phyloP scores from a whole-genome alignment of 2,113 vertebrate species.

The Ailurus styani region DNA sequence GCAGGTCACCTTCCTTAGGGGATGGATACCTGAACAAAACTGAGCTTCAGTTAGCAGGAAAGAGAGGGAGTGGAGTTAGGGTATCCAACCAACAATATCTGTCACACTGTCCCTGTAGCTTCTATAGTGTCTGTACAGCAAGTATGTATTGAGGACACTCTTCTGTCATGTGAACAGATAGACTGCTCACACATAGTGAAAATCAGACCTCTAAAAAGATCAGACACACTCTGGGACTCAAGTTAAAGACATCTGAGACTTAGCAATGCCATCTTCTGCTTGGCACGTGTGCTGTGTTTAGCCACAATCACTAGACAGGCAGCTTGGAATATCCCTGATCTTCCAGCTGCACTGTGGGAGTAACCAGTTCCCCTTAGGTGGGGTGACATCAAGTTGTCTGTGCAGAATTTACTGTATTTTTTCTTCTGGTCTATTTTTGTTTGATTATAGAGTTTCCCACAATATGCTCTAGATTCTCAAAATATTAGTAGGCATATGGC shows the following conservation, averaged over 20 bases:
- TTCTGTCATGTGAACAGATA: not conserved
- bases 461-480: not conserved
- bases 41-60: not conserved
- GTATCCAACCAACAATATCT: not conserved
- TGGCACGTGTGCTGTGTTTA: not conserved
- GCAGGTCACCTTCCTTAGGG: not conserved
- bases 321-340: not conserved
- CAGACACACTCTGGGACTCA: not conserved
- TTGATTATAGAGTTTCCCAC: not conserved
- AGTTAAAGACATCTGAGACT: not conserved
- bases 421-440: not conserved
- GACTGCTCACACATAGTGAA: not conserved
- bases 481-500: no score
- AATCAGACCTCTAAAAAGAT: not conserved
- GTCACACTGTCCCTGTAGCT: not conserved
- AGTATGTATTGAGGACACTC: not conserved
- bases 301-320: not conserved
- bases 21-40: not conserved
- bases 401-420: not conserved
- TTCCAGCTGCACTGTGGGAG: no score
- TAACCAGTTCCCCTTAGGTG: not conserved
- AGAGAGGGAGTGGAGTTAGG: not conserved
- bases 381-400: not conserved
- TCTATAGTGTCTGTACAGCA: not conserved
- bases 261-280: not conserved